phyloP scores from a whole-genome alignment of 2,797 vertebrate species.

The Iguana delicatissima region DNA sequence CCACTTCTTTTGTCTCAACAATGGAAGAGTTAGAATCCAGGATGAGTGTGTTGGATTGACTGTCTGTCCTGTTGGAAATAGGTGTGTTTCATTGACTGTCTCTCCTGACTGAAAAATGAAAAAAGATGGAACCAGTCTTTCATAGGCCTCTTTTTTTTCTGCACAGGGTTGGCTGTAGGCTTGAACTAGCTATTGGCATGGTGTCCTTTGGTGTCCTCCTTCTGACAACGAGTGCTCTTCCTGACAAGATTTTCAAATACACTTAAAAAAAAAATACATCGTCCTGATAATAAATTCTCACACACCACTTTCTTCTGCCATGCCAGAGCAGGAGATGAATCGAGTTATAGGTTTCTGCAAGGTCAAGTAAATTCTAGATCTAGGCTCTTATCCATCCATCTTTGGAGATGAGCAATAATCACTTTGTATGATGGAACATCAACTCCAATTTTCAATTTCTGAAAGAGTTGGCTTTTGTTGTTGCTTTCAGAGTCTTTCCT shows the following conservation, averaged over 20 bases:
- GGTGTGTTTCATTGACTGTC: background rate
- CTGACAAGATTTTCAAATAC: background rate
- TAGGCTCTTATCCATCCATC: constrained; percentile 24
- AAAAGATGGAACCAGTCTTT: background rate
- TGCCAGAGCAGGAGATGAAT: background rate
- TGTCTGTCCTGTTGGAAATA: background rate
- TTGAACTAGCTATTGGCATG: background rate
- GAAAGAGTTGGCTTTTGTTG: constrained; percentile 70
- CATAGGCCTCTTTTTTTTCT: background rate
- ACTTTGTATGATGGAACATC: background rate
- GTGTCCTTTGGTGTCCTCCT: background rate
- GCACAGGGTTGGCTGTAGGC: background rate
- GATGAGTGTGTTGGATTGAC: background rate
- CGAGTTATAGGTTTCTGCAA: background rate
- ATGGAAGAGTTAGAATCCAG: background rate
- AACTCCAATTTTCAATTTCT: constrained; percentile 45
- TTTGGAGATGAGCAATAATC: constrained; percentile 37
- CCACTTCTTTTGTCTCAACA: background rate
- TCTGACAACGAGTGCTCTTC: background rate
- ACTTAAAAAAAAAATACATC: background rate
- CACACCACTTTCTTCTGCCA: background rate
- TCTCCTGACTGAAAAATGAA: background rate
- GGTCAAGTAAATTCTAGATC: fast-evolving
- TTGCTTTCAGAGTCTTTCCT: constrained; percentile 73
- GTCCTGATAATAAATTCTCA: background rate